Evolutionary conservation across 2,113 vertebrate genomes (phyloP).

Genomic region (Hippocampus abdominalis): DNA sequence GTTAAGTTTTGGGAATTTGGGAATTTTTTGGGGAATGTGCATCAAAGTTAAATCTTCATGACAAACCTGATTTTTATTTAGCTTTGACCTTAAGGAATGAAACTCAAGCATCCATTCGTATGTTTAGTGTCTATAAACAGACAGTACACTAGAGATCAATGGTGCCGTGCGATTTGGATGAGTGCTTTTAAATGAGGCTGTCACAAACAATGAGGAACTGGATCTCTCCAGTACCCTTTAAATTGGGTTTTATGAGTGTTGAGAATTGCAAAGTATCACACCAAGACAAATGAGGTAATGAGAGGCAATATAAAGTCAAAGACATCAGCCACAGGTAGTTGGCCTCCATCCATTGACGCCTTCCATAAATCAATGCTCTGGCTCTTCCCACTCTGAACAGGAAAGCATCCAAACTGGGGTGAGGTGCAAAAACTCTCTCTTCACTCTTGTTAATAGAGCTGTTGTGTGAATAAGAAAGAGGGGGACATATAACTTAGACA

Average conservation of each 20-base stretch:
- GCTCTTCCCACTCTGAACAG: slow-evolving; percentile 62
- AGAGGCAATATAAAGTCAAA: slow-evolving; percentile 72
- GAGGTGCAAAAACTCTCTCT: slow-evolving; percentile 11
- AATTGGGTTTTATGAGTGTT: slow-evolving; percentile 71
- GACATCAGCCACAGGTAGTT: slow-evolving; percentile 60
- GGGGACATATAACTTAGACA: neutral
- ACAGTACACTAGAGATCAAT: slow-evolving; percentile 30
- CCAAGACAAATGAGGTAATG: slow-evolving; percentile 78
- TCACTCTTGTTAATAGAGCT: slow-evolving; percentile 16
- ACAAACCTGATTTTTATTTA: too few species aligned
- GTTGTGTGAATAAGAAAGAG: slow-evolving; percentile 8
- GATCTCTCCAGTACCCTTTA: slow-evolving; percentile 67
- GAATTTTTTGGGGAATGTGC: too few species aligned
- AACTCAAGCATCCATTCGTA: neutral
- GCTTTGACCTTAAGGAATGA: neutral
- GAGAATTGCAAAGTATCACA: slow-evolving; percentile 31
- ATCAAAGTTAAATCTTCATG: too few species aligned
- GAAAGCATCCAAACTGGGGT: slow-evolving; percentile 19
- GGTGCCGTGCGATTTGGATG: slow-evolving; percentile 68
- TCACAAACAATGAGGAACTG: slow-evolving; percentile 59
- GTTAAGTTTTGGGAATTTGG: too few species aligned
- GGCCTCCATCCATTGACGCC: slow-evolving; percentile 65
- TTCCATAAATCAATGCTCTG: slow-evolving; percentile 69
- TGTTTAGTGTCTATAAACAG: slow-evolving; percentile 5
- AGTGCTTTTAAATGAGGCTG: slow-evolving; percentile 65